Evolutionary conservation across 1,140 invertebrate species (phyloP).

Genomic region (Philopotamus ludificatus): DNA sequence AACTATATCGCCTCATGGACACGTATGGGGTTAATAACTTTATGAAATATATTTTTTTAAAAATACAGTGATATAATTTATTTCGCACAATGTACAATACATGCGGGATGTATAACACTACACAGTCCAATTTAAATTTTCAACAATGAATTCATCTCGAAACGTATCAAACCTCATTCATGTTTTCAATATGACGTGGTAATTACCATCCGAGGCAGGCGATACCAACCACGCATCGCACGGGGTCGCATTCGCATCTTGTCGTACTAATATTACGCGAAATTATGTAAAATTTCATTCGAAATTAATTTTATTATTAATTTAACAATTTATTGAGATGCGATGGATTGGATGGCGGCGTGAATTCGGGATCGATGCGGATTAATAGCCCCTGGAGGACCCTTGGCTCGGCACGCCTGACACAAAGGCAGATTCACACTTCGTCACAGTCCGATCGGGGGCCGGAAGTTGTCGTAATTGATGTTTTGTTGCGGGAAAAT

Average conservation of each 20-base stretch:
- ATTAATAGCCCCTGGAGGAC: neutral
- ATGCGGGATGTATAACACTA: too few species aligned
- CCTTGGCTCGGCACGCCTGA: neutral
- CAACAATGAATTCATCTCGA: slow-evolving; percentile 22
- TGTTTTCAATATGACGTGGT: slow-evolving; percentile 18
- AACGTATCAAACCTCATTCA: slow-evolving; percentile 8
- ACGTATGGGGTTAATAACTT: too few species aligned
- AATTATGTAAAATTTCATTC: too few species aligned
- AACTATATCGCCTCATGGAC: too few species aligned
- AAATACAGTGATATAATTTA: too few species aligned
- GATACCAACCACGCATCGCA: too few species aligned
- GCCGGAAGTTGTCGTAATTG: slow-evolving; percentile 35
- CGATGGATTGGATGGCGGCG: too few species aligned
- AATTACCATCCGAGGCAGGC: slow-evolving; percentile 16
- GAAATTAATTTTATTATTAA: too few species aligned
- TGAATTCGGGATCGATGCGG: neutral
- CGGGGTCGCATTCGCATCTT: too few species aligned
- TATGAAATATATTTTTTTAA: too few species aligned
- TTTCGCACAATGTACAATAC: too few species aligned
- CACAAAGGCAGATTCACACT: slow-evolving; percentile 36
- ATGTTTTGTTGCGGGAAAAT: slow-evolving; percentile 37
- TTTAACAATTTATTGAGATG: neutral
- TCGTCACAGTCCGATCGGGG: slow-evolving; percentile 31
- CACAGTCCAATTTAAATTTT: slow-evolving; percentile 7
- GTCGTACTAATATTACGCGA: too few species aligned